These are phyloP conservation scores for Zaprionus ghesquierei DNA, from an alignment of 1,140 invertebrate species.

Conservation along the genomic window DNA sequence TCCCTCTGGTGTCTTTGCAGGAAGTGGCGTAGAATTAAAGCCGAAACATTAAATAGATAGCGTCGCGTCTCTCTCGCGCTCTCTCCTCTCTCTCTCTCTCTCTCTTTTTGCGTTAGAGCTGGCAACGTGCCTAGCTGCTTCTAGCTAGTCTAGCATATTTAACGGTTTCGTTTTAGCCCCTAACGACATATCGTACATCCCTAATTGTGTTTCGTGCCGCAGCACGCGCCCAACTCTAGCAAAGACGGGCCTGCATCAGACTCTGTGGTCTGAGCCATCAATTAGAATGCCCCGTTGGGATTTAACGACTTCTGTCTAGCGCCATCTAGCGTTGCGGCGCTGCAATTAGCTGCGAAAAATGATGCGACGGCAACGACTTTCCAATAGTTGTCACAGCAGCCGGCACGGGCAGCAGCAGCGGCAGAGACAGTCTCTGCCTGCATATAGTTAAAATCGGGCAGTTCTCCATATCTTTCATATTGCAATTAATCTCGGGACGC, in stretches of 20 bases:
- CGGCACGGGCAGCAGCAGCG: background rate
- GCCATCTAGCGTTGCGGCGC: constrained; percentile 34
- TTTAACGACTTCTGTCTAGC: constrained; percentile 48
- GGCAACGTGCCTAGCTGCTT: background rate
- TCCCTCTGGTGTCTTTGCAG: constrained; percentile 36
- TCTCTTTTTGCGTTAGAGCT: background rate
- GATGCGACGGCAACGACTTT: constrained; percentile 30
- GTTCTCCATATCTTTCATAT: constrained; percentile 56
- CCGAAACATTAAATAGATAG: constrained; percentile 75
- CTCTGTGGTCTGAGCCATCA: constrained; percentile 14
- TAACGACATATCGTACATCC: background rate
- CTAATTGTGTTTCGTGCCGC: background rate
- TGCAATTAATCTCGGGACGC: constrained; percentile 68
- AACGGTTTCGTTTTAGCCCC: background rate
- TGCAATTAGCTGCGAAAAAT: constrained; percentile 41
- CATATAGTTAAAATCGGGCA: constrained; percentile 15
- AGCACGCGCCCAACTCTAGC: constrained; percentile 10
- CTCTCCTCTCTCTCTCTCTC: background rate
- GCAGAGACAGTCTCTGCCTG: background rate
- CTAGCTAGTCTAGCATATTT: background rate
- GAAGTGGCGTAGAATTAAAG: constrained; percentile 72
- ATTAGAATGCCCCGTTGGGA: constrained; percentile 38
- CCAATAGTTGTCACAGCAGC: constrained; percentile 53
- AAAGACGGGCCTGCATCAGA: background rate
- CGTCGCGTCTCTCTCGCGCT: constrained; percentile 25